Percentiles rank a stretch among this genome's conserved stretches.
These are phyloP conservation scores for Pionites leucogaster DNA, from an alignment of 2,113 vertebrate genomes.

Conservation along the genomic window DNA sequence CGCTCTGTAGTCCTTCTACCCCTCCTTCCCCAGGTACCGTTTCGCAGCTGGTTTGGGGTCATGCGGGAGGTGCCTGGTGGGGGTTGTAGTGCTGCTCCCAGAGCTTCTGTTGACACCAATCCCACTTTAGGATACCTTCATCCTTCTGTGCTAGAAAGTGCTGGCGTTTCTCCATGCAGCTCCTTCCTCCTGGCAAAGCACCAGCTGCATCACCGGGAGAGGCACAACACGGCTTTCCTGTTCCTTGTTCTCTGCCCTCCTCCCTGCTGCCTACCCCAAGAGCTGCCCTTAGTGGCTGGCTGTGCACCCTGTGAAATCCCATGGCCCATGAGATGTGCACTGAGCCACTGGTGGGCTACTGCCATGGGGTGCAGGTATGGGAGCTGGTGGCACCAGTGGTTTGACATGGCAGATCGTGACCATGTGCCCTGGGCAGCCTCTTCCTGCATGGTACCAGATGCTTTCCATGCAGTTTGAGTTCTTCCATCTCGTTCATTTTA, in stretches of 20 bases:
- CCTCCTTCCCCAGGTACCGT: not conserved
- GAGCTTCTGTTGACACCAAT: not conserved
- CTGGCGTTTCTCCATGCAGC: not conserved
- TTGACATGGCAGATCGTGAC: not conserved
- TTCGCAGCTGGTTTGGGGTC: not conserved
- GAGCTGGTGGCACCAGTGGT: accelerated
- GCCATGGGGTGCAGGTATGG: accelerated
- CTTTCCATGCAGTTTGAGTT: not conserved
- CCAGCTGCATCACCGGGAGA: not conserved
- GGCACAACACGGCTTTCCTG: not conserved
- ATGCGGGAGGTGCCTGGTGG: not conserved
- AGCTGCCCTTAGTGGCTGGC: not conserved
- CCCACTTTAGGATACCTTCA: not conserved
- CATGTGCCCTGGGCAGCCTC: not conserved
- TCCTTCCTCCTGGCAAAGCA: not conserved
- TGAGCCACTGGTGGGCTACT: accelerated
- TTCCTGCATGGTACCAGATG: not conserved
- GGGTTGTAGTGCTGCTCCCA: not conserved
- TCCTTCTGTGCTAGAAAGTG: not conserved
- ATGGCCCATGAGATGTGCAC: not conserved
- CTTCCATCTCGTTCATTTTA: not conserved
- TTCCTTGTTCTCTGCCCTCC: not conserved
- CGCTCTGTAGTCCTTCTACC: not conserved
- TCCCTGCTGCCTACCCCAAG: not conserved
- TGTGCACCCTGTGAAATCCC: not conserved